These are phyloP conservation scores for Pantala flavescens DNA, from an alignment of 1,140 invertebrate species.

Conservation along the genomic window DNA sequence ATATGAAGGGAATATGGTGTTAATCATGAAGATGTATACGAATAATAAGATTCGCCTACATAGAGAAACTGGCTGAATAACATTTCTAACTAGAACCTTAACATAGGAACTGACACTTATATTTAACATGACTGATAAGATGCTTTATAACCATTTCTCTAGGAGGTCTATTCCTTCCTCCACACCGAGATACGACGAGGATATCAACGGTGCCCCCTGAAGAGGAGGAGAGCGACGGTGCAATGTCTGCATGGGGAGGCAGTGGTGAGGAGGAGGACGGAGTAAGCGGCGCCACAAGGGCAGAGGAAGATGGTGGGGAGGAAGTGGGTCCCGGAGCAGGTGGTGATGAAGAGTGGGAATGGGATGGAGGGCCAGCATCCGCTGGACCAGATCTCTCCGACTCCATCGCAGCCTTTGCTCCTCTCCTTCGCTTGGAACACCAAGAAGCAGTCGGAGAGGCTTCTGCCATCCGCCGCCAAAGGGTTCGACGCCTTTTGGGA, in stretches of 20 bases:
- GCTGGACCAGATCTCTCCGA: constrained; percentile 21
- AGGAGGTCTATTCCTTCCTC: background rate
- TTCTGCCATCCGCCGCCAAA: background rate
- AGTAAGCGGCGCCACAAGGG: background rate
- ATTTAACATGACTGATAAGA: no score
- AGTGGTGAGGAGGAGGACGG: background rate
- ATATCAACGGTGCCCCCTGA: background rate
- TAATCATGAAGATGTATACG: no score
- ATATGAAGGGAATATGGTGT: no score
- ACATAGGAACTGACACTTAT: no score
- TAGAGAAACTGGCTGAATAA: no score
- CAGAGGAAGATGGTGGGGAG: background rate
- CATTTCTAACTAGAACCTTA: no score
- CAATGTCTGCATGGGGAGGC: background rate
- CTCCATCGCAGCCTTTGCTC: constrained; percentile 32
- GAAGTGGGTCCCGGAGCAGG: background rate
- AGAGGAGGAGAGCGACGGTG: background rate
- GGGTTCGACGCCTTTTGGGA: background rate
- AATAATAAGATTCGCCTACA: no score
- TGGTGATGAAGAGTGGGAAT: background rate
- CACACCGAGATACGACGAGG: background rate
- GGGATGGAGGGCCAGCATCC: background rate
- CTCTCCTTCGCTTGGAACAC: constrained; percentile 29
- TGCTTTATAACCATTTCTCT: background rate
- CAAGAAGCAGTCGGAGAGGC: background rate